Base-by-base conservation (phyloP, 2,888 invertebrate species). In the Apotomis capreana region DNA sequence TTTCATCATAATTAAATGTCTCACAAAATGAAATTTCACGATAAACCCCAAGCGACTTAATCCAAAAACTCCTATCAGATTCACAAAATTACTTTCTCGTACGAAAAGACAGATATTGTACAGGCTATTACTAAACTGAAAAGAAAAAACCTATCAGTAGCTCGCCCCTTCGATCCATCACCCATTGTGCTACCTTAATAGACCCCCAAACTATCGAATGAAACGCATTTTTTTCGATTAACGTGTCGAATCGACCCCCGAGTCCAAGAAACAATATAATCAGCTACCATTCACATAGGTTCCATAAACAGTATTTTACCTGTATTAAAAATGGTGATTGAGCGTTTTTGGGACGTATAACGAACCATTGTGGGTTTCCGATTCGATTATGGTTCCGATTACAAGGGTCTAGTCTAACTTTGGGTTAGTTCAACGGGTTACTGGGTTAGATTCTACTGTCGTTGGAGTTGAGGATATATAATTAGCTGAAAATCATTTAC, bases 251-350 rank as follows among this genome's bases (percentile, higher is more conserved):
- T 90, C 84, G 83, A 78, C 82, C 87, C 87, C 89, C 81, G 84
- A 85, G 86, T 83, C 81, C 84, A 83, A 87, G 86, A 91, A 90
- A 93, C 92, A 93, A 92, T 92, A 91, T 90, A 92, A 93, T 92
- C 91, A 92, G 90, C 90, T 87, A 89, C 90, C 82, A 93, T 92
- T 92, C 85, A 83, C 62, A 62, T 65, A 57, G 57, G 60, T 70
- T 10, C 59, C 44, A 65, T 64, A 67, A 68, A 68, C 64, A 68
- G 62, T 71, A 68, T 71, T 75, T 74, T 75, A 75, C 75, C 69
- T 74, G 74, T 91, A 93, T 92, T 92, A 93, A 93, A 92, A 90
- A 87, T 83, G 79, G 88, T 93, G 92, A 93, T 91, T 79, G 81
- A 81, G 90, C 92, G 79, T 83, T 89, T 91, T 89, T 78, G 82